Conservation (phyloP, 2,113 vertebrate genomes). For the Myrmecophaga tridactyla region DNA sequence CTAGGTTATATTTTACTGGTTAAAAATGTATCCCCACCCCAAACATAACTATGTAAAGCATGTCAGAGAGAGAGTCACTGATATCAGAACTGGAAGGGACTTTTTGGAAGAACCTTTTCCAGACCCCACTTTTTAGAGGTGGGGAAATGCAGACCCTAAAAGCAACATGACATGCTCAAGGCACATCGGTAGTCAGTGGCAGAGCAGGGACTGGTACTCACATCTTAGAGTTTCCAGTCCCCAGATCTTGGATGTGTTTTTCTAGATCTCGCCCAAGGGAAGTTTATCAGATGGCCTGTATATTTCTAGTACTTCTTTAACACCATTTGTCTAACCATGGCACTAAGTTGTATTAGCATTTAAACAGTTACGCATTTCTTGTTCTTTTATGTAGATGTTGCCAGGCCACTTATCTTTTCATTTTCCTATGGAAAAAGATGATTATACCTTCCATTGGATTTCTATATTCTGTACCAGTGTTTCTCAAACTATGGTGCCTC, state of each 20-base stretch:
- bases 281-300: not conserved
- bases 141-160: not conserved
- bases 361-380: not conserved
- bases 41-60: not conserved
- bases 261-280: not conserved
- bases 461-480: not conserved
- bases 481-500: not conserved
- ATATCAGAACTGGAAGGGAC: not conserved
- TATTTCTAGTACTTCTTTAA: not conserved
- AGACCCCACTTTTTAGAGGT: not conserved
- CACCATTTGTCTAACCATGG: not conserved
- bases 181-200: not conserved
- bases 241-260: not conserved
- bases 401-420: not conserved
- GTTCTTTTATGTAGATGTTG: conserved; percentile 1
- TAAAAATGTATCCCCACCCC: not conserved
- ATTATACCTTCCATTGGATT: not conserved
- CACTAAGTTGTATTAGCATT: not conserved
- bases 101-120: not conserved
- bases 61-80: not conserved
- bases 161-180: not conserved
- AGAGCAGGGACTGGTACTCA: not conserved
- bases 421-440: not conserved
- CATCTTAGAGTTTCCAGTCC: not conserved
- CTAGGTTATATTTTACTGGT: not conserved